Percentiles rank a stretch among this genome's conserved stretches.
These are phyloP conservation scores for Muscidifurax raptorellus DNA, from an alignment of 1,140 invertebrate genomes.

Conservation along the genomic window DNA sequence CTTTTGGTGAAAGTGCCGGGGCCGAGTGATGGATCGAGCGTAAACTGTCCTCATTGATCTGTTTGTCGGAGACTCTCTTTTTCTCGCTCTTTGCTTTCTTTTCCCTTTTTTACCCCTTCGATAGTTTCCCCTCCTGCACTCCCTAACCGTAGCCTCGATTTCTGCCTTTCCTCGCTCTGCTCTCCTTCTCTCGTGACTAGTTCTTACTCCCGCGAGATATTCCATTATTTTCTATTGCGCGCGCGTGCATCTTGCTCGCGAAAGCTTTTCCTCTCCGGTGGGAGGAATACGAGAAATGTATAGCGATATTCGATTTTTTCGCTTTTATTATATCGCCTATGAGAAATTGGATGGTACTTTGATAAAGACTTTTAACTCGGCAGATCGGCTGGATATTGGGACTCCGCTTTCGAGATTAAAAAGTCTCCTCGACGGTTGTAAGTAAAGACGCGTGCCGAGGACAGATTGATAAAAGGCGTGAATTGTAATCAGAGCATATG, in stretches of 20 bases:
- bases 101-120: constrained; percentile 7
- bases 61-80: constrained; percentile 57
- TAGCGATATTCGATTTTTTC: constrained; percentile 35
- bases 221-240: constrained; percentile 44
- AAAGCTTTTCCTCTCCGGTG: not conserved
- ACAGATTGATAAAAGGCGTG: no score
- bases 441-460: no score
- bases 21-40: constrained; percentile 46
- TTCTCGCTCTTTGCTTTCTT: constrained; percentile 11
- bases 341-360: not conserved
- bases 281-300: not conserved
- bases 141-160: constrained; percentile 15
- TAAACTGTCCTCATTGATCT: constrained; percentile 60
- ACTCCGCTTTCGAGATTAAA: no score
- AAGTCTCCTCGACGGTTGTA: no score
- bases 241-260: constrained; percentile 20
- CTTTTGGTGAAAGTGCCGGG: constrained; percentile 36
- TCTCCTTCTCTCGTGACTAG: not conserved
- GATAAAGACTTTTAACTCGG: not conserved
- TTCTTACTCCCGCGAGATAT: constrained; percentile 7
- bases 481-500: no score
- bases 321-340: not conserved
- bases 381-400: not conserved
- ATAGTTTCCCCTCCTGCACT: constrained; percentile 12
- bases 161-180: not conserved